Conservation (phyloP, 2,113 vertebrate genomes). For the Myxocyprinus asiaticus region DNA sequence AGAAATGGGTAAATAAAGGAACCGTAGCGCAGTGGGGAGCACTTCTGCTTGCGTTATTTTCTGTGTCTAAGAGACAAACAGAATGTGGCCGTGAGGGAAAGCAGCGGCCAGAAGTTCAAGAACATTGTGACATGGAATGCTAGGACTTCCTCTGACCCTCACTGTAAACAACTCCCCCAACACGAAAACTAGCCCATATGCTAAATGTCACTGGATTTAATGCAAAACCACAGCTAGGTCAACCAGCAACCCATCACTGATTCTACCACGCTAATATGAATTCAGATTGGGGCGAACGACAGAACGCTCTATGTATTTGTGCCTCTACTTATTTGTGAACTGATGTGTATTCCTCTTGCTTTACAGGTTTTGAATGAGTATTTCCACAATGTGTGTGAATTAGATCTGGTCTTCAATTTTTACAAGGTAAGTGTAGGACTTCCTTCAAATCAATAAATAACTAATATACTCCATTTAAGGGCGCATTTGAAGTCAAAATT, state of each 20-base stretch:
- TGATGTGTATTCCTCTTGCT: not conserved
- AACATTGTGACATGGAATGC: conserved; percentile 55
- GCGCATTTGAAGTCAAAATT: too few relatives aligned
- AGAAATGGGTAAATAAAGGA: not conserved
- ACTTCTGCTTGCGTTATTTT: not conserved
- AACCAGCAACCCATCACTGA: not conserved
- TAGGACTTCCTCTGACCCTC: conserved; percentile 45
- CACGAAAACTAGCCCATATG: conserved; percentile 1
- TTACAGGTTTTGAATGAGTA: conserved; percentile 92
- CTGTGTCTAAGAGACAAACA: conserved; percentile 5
- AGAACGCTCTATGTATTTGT: too few relatives aligned
- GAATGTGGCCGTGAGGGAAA: conserved; percentile 47
- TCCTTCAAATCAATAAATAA: too few relatives aligned
- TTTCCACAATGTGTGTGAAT: conserved; percentile 94
- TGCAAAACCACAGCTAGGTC: not conserved
- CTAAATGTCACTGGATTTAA: not conserved
- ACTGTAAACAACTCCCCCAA: conserved; percentile 39
- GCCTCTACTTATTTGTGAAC: too few relatives aligned
- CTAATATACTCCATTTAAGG: too few relatives aligned
- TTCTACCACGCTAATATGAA: too few relatives aligned
- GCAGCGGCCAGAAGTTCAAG: conserved; percentile 42
- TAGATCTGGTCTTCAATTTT: conserved; percentile 96
- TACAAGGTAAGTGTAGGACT: conserved; percentile 82
- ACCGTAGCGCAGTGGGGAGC: not conserved
- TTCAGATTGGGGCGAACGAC: too few relatives aligned